Percentiles rank a stretch among this genome's conserved stretches.
phyloP scores from a whole-genome alignment of 2,888 invertebrate species.

The Pterobdella sp. region DNA sequence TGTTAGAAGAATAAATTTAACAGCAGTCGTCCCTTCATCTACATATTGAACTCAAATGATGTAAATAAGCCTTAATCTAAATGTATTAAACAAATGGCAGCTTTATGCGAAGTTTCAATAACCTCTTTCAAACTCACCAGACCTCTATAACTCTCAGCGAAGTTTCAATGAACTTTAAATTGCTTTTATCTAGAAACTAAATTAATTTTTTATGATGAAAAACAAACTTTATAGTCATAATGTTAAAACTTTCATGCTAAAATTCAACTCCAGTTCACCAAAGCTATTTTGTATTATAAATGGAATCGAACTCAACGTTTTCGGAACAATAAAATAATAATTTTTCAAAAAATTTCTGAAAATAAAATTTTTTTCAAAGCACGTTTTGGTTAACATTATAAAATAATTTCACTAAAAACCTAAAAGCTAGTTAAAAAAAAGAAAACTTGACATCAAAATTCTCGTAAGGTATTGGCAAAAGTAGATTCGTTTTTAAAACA shows the following conservation, averaged over 20 bases:
- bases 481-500: background rate
- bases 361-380: slow-evolving; percentile 1
- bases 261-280: background rate
- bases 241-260: background rate
- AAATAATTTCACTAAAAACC: background rate
- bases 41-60: background rate
- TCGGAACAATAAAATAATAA: background rate
- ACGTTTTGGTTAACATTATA: background rate
- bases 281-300: background rate
- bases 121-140: background rate
- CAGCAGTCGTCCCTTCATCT: background rate
- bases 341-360: background rate
- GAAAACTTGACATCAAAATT: background rate
- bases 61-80: background rate
- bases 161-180: slow-evolving; percentile 8
- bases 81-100: background rate
- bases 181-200: background rate
- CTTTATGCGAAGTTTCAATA: background rate
- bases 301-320: background rate
- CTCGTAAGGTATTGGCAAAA: background rate
- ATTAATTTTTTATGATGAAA: background rate
- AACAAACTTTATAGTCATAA: background rate
- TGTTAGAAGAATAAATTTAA: too few species aligned
- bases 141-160: background rate
- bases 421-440: background rate